These are phyloP conservation scores for Dicranocentrus wangi DNA, from an alignment of 2,888 invertebrate species.

Conservation along the genomic window DNA sequence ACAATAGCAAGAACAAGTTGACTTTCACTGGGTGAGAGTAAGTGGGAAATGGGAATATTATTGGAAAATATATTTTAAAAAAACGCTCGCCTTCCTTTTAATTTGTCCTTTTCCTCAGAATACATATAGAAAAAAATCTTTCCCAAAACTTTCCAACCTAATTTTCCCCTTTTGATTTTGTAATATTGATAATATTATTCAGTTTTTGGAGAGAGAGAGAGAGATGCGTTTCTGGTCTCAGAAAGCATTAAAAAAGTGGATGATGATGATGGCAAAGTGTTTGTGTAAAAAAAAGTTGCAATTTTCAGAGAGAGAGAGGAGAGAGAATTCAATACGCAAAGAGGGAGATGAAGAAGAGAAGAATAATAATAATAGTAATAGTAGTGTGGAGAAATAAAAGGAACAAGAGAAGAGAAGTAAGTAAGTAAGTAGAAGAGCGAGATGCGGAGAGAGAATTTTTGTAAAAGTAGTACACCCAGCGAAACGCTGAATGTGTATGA, in stretches of 20 bases:
- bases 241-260: neutral
- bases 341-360: neutral
- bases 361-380: neutral
- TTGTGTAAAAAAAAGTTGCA: neutral
- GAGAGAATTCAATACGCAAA: neutral
- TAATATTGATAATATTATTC: neutral
- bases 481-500: conserved; percentile 35
- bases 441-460: conserved; percentile 8
- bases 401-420: neutral
- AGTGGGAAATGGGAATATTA: too few relatives aligned
- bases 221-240: conserved; percentile 13
- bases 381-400: neutral
- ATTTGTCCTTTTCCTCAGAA: too few relatives aligned
- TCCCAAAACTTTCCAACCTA: neutral
- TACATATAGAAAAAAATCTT: too few relatives aligned
- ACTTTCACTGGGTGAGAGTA: conserved; percentile 10
- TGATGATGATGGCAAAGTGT: neutral
- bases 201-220: conserved; percentile 9
- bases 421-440: neutral
- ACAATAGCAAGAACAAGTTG: conserved; percentile 16
- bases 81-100: too few relatives aligned
- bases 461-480: conserved; percentile 29
- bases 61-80: too few relatives aligned
- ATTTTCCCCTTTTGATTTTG: neutral
- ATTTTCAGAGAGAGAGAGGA: too few relatives aligned